These are phyloP conservation scores for Euura lappo DNA, from an alignment of 1,140 invertebrate species.

Conservation along the genomic window DNA sequence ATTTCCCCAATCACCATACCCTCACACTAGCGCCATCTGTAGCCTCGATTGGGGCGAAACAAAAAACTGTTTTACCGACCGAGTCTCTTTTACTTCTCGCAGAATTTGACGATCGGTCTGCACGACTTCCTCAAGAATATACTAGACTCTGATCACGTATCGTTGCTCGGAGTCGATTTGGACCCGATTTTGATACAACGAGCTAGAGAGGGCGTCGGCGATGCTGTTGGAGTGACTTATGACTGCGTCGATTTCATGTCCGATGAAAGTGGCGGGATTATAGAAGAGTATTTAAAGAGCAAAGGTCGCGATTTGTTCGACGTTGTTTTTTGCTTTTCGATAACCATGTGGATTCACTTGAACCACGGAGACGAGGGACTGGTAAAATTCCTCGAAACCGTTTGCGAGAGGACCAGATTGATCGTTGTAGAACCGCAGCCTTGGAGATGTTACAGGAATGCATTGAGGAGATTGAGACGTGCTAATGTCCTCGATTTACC, in stretches of 20 bases:
- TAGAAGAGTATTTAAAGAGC: slow-evolving; percentile 57
- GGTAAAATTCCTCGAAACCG: slow-evolving; percentile 62
- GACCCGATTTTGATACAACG: slow-evolving; percentile 73
- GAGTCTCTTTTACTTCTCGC: slow-evolving; percentile 39
- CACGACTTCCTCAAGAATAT: slow-evolving; percentile 61
- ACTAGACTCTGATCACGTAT: slow-evolving; percentile 48
- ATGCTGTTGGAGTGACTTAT: slow-evolving; percentile 60
- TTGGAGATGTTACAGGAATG: slow-evolving; percentile 81
- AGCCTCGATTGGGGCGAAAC: too few relatives aligned
- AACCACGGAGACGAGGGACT: slow-evolving; percentile 79
- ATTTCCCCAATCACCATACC: too few relatives aligned
- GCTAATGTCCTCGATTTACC: slow-evolving; percentile 66
- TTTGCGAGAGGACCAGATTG: slow-evolving; percentile 62
- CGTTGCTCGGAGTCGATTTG: slow-evolving; percentile 76
- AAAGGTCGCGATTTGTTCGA: slow-evolving; percentile 66
- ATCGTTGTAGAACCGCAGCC: slow-evolving; percentile 81
- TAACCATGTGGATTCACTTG: slow-evolving; percentile 89
- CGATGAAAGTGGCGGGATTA: slow-evolving; percentile 43
- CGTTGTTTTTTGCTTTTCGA: slow-evolving; percentile 78
- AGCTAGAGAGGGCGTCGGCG: slow-evolving; percentile 63
- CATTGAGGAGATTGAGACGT: slow-evolving; percentile 71
- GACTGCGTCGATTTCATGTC: slow-evolving; percentile 68
- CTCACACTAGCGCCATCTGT: too few relatives aligned
- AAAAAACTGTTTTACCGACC: too few relatives aligned
- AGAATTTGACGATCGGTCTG: slow-evolving; percentile 69